Conservation (phyloP, 2,888 invertebrate species). For the Halictus ligatus region DNA sequence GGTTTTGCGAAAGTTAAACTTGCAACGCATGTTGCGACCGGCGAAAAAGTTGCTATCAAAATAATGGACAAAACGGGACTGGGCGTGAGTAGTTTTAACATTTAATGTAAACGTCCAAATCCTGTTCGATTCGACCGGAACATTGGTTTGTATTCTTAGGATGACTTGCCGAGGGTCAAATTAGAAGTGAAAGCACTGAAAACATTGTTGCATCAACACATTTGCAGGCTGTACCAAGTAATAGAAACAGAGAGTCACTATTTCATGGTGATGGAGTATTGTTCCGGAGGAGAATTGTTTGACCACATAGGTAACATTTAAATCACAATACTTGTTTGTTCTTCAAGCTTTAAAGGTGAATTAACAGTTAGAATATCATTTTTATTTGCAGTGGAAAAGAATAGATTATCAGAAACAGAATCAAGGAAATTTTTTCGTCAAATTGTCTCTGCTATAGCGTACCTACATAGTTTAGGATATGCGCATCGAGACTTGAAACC, state of each 20-base stretch:
- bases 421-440: constrained; percentile 92
- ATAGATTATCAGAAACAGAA: constrained; percentile 89
- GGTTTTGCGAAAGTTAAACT: constrained; percentile 94
- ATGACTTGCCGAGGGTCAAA: constrained; percentile 90
- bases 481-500: constrained; percentile 94
- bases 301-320: constrained; percentile 88
- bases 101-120: constrained; percentile 3
- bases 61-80: constrained; percentile 91
- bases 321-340: not conserved
- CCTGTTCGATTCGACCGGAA: not conserved
- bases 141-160: constrained; percentile 83
- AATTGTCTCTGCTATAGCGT: constrained; percentile 91
- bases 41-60: constrained; percentile 93
- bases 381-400: constrained; percentile 87
- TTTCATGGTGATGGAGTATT: constrained; percentile 93
- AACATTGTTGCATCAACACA: constrained; percentile 89
- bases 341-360: not conserved
- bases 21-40: constrained; percentile 91
- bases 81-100: constrained; percentile 85
- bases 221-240: constrained; percentile 92
- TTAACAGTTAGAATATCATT: not conserved
- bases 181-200: constrained; percentile 91
- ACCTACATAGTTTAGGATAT: constrained; percentile 90
- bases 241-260: constrained; percentile 91
- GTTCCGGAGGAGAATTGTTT: constrained; percentile 93